Evolutionary conservation across 1,140 invertebrate species (phyloP).

Genomic region (Aphidius gifuensis): DNA sequence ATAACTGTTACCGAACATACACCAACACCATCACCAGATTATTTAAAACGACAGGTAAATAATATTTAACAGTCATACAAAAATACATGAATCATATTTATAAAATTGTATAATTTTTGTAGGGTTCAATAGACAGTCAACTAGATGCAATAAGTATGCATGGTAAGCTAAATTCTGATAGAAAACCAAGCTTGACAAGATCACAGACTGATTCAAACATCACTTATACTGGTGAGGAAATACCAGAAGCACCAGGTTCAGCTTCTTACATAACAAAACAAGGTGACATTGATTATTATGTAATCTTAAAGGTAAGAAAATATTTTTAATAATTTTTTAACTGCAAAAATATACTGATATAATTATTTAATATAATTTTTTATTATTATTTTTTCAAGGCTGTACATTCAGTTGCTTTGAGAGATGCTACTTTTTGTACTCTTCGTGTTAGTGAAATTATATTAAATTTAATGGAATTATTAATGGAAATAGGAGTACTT

Average conservation of each 20-base stretch:
- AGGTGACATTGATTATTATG: constrained; percentile 87
- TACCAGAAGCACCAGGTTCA: constrained; percentile 84
- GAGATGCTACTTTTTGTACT: constrained; percentile 73
- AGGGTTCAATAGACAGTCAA: constrained; percentile 79
- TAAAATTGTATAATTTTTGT: constrained; percentile 12
- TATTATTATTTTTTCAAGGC: constrained; percentile 58
- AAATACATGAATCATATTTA: neutral
- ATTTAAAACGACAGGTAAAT: constrained; percentile 71
- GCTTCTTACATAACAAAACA: constrained; percentile 90
- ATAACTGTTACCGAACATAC: constrained; percentile 96
- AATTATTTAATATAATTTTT: neutral
- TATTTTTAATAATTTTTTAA: neutral
- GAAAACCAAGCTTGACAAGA: constrained; percentile 72
- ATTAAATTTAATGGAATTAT: constrained; percentile 81
- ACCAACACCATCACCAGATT: constrained; percentile 82
- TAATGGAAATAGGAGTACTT: constrained; percentile 84
- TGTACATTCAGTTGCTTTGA: constrained; percentile 78
- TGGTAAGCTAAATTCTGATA: constrained; percentile 61
- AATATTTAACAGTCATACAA: constrained; percentile 7
- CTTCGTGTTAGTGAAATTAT: constrained; percentile 86
- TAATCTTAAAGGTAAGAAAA: constrained; percentile 76
- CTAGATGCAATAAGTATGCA: constrained; percentile 70
- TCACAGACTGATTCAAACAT: constrained; percentile 95
- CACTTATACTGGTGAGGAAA: constrained; percentile 75
- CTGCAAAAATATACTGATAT: neutral